Evolutionary conservation across 2,797 vertebrate species (phyloP).

Genomic region (Sebastes nivosus): DNA sequence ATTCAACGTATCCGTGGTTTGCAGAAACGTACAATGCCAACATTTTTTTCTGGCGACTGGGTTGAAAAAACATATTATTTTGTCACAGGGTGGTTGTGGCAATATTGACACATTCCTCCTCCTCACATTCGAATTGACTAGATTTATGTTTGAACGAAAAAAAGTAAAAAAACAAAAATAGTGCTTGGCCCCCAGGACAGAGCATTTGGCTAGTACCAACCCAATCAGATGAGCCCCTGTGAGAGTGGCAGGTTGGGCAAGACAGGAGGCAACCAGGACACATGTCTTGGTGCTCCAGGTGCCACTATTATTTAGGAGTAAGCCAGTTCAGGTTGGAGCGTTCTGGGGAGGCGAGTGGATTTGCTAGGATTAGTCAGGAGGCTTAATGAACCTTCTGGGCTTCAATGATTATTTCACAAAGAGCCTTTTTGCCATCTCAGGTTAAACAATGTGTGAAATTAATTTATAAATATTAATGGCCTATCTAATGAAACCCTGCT

Average conservation of each 20-base stretch:
- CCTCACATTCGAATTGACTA: neutral
- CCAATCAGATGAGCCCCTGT: neutral
- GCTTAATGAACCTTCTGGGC: slow-evolving; percentile 64
- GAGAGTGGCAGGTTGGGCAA: slow-evolving; percentile 1
- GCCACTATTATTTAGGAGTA: slow-evolving; percentile 30
- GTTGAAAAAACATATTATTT: too few species aligned
- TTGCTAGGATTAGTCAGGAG: slow-evolving; percentile 51
- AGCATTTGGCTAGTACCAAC: neutral
- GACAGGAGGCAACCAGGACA: slow-evolving; percentile 16
- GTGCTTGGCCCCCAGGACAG: neutral
- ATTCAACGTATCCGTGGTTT: neutral
- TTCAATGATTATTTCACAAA: slow-evolving; percentile 62
- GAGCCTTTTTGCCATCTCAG: slow-evolving; percentile 35
- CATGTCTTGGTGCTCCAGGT: slow-evolving; percentile 21
- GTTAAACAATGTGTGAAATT: slow-evolving; percentile 74
- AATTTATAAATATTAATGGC: slow-evolving; percentile 72
- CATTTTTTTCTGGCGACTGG: too few species aligned
- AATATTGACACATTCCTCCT: neutral
- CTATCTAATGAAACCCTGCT: slow-evolving; percentile 46
- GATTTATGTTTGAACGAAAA: neutral
- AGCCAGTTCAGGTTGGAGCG: slow-evolving; percentile 17
- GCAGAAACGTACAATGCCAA: neutral
- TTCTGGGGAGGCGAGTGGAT: slow-evolving; percentile 40
- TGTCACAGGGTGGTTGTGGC: neutral
- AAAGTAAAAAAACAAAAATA: neutral